Conservation (phyloP, 2,113 vertebrate species). For the Festucalex cinctus region DNA sequence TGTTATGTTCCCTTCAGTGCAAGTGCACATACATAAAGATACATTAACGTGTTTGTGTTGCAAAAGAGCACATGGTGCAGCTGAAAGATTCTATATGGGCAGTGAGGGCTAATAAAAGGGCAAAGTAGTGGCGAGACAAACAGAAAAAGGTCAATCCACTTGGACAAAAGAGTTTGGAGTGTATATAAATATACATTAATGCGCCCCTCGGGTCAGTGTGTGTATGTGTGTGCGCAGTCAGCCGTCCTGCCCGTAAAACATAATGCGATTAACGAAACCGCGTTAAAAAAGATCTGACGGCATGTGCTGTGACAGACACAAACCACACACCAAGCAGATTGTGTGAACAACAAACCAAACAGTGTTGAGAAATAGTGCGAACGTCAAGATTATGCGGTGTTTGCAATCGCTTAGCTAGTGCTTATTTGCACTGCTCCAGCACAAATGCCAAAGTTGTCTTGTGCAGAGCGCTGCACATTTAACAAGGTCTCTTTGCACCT, state of each 20-base stretch:
- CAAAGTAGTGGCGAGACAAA: constrained; percentile 11
- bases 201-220: not conserved
- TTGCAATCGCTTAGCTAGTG: constrained; percentile 54
- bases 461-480: constrained; percentile 62
- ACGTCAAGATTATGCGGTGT: constrained; percentile 49
- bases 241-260: constrained; percentile 11
- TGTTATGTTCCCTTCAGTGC: constrained; percentile 6
- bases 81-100: constrained; percentile 23
- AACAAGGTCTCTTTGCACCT: constrained; percentile 54
- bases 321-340: constrained; percentile 32
- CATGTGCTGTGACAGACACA: constrained; percentile 27
- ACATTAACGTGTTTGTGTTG: constrained; percentile 47
- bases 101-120: constrained; percentile 37
- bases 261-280: constrained; percentile 8
- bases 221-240: constrained; percentile 17
- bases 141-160: constrained; percentile 40
- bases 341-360: constrained; percentile 35
- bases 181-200: constrained; percentile 1
- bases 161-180: constrained; percentile 25
- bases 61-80: constrained; percentile 24
- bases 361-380: constrained; percentile 35
- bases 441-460: constrained; percentile 66
- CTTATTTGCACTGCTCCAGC: constrained; percentile 57
- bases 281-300: constrained; percentile 14
- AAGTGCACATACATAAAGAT: constrained; percentile 38